Conservation (phyloP, 2,888 invertebrate genomes). For the Limnephilus auricula region DNA sequence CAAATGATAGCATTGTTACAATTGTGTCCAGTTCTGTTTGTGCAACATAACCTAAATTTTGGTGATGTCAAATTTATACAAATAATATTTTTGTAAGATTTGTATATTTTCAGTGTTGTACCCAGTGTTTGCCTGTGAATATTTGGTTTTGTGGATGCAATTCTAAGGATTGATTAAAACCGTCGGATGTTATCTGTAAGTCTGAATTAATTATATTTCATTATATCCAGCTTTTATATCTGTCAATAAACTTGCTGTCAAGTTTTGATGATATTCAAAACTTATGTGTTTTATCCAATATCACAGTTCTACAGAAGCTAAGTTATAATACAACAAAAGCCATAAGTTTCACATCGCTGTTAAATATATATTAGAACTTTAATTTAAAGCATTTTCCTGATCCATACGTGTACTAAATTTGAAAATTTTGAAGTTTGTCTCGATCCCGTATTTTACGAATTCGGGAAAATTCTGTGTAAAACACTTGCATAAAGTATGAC, state of each 20-base stretch:
- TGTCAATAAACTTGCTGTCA: conserved; percentile 27
- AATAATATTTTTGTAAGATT: conserved; percentile 52
- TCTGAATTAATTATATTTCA: conserved; percentile 25
- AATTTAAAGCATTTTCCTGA: neutral
- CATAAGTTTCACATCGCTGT: neutral
- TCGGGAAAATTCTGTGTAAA: neutral
- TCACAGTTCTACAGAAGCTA: neutral
- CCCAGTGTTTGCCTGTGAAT: conserved; percentile 49
- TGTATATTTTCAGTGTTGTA: conserved; percentile 57
- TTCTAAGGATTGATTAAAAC: conserved; percentile 56
- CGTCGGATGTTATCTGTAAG: conserved; percentile 57
- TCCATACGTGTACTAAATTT: neutral
- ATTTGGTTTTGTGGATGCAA: conserved; percentile 54
- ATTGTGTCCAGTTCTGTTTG: conserved; percentile 51
- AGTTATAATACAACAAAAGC: neutral
- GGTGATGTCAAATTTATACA: conserved; percentile 62
- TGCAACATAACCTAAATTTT: conserved; percentile 59
- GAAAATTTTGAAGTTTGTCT: neutral
- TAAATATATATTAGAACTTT: neutral
- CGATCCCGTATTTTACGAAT: neutral
- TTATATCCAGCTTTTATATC: neutral
- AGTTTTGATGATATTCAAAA: conserved; percentile 4
- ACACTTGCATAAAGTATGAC: neutral
- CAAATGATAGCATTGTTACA: conserved; percentile 52
- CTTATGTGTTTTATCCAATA: neutral